phyloP scores from a whole-genome alignment of 2,113 vertebrate genomes.

The Tupaia tana region DNA sequence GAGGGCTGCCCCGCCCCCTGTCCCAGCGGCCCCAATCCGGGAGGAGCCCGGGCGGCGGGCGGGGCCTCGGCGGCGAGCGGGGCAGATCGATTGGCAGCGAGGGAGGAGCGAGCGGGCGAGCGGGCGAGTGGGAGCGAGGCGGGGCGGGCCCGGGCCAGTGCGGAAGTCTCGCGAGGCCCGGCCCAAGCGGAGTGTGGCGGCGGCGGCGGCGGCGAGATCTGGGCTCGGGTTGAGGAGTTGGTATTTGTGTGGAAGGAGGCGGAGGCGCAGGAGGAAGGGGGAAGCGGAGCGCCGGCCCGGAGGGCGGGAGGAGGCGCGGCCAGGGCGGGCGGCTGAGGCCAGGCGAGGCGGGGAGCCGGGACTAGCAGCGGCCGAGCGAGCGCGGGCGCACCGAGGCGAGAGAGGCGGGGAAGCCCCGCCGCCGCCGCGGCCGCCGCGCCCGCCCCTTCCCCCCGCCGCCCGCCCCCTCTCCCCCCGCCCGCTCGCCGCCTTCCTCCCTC shows the following conservation, averaged over 20 bases:
- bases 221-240: constrained; percentile 88
- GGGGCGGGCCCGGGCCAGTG: constrained; percentile 77
- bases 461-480: constrained; percentile 32
- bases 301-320: constrained; percentile 85
- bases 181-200: constrained; percentile 87
- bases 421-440: constrained; percentile 51
- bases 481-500: constrained; percentile 76
- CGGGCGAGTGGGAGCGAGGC: constrained; percentile 54
- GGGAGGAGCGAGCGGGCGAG: constrained; percentile 66
- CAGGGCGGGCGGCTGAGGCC: constrained; percentile 83
- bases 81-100: background rate
- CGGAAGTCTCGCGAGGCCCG: constrained; percentile 93
- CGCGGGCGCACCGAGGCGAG: constrained; percentile 84
- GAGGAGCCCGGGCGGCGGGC: constrained; percentile 49
- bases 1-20: constrained; percentile 33
- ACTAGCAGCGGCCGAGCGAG: constrained; percentile 89
- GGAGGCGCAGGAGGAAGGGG: constrained; percentile 88
- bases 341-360: constrained; percentile 81
- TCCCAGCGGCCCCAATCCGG: constrained; percentile 58
- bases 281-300: constrained; percentile 81
- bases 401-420: constrained; percentile 80
- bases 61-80: background rate
- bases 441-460: constrained; percentile 65
- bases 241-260: constrained; percentile 94
- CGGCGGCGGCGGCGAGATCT: constrained; percentile 91